Base-by-base conservation (phyloP, 2,113 vertebrate genomes). In the Phasianus colchicus region DNA sequence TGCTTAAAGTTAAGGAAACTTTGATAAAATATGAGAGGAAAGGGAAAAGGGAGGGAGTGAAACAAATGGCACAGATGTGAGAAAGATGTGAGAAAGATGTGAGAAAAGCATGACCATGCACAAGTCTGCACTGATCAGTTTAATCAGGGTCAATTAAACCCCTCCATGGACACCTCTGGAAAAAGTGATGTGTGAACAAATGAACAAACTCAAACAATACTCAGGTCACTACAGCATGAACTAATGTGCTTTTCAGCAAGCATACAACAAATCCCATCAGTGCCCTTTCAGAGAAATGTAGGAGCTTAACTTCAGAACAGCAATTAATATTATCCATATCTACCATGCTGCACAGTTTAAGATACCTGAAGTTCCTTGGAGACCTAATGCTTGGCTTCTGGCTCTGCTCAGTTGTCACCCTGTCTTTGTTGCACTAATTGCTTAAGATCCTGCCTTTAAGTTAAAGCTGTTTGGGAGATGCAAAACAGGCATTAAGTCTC, bases 261-360 rank as follows among this genome's bases (percentile, higher is more conserved):
- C 25, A 76, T 12, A 4, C 30, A 79, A 57, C 81, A 91, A 92
- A 89, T 79, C 58, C 79, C 78, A 54, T 57, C 74, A 61, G n/a
- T 32, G 43, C 8, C 58, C 36, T 95, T 91, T 89, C 71, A 66
- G 57, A 83, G 82, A 74, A 96, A 94, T 0, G 52, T 43, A 65
- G 57, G 34, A 83, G 66, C 61, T 93, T 95, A 93, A 92, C 89
- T 93, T 75, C 78, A 91, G 89, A 82, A 54, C 2, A 79, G 36
- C 74, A 95, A 91, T 95, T 94, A 91, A 92, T 95, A 89, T 92
- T 92, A 91, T 88, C 89, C 71, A 66, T 92, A 95, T 55, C 85
- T 92, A 91, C 85, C 15, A 0, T 73, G 48, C 87, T 91, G 75
- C 85, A 79, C 30, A 76, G 61, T 27, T 93, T 78, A 86, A 92